Percentiles rank a stretch among this genome's conserved stretches.
These are phyloP conservation scores for Rhadina sibilatrix DNA, from an alignment of 2,113 vertebrate species.

Conservation along the genomic window DNA sequence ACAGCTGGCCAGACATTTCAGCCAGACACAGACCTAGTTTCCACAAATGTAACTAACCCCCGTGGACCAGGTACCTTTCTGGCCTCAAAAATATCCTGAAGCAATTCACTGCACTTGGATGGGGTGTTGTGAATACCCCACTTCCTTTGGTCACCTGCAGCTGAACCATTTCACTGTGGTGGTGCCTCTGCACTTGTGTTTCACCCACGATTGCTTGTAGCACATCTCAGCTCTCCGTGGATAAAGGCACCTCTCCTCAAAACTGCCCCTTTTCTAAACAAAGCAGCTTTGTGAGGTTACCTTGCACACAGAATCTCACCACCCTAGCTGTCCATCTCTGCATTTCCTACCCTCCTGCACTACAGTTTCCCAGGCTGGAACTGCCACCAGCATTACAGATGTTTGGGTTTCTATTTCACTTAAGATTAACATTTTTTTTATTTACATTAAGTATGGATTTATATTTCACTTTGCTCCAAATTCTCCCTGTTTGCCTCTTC, in stretches of 20 bases:
- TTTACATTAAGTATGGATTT: neutral
- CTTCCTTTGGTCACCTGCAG: neutral
- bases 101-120: neutral
- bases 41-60: neutral
- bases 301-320: neutral
- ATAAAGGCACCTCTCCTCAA: neutral
- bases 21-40: neutral
- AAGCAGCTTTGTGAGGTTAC: neutral
- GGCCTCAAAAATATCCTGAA: neutral
- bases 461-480: neutral
- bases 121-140: neutral
- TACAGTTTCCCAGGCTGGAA: neutral
- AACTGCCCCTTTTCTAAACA: neutral
- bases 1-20: neutral
- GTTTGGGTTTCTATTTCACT: neutral
- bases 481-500: neutral
- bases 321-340: neutral
- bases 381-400: neutral
- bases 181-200: neutral
- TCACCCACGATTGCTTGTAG: fast-evolving
- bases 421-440: neutral
- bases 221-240: neutral
- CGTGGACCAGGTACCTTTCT: neutral
- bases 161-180: neutral
- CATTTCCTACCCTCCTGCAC: neutral